Base-by-base conservation (phyloP, 2,113 vertebrate genomes). In the Paracanthobrama guichenoti region DNA sequence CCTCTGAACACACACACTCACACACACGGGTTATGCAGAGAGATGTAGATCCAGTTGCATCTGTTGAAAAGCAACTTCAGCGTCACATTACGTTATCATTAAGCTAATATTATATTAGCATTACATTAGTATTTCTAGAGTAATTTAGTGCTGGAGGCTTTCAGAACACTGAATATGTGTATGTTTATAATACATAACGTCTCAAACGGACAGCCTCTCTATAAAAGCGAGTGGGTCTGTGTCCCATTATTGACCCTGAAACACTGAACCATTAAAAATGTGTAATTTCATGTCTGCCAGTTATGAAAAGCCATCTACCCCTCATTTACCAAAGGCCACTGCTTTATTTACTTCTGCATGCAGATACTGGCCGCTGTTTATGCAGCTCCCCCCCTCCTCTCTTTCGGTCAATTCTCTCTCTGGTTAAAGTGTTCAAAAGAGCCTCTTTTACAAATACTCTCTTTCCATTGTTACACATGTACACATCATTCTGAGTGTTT, bases 181-280 rank as follows among this genome's bases (percentile, higher is more conserved):
- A 44, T 79, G 22, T 79, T 62, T 26, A 62, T 35, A 64, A 79
- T 46, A 62, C 57, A 26, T 60, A 62, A 79, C 2, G 8, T 79
- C 57, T 60, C 76, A 60, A 77, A 78, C 8, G 12, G 55, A 78
- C 76, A 35, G 20, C 31, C 75, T 78, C 53, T 78, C 6, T 5
- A 59, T 59, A 59, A 44, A 24, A 13, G 55, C 13, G 20, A 60
- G 22, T 4, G 31, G 6, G 59, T 78, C 28, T 78, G 20, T 16
- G 53, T 77, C 20, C 55, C 75, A 42, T 78, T 31, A 42, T 39
- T 13, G 75, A n/a, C 53, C 75, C 31, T 22, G 35, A 78, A 59
- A 78, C 31, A 59, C 31, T 59, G 28, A 60, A 78, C 75, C 75
- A 78, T 78, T 60, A 24, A 78, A 39, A 78, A 78, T 78, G 12